Percentiles rank a stretch among this genome's conserved stretches.
Conservation (phyloP, 1,140 invertebrate genomes). For the Euwallacea similis region DNA sequence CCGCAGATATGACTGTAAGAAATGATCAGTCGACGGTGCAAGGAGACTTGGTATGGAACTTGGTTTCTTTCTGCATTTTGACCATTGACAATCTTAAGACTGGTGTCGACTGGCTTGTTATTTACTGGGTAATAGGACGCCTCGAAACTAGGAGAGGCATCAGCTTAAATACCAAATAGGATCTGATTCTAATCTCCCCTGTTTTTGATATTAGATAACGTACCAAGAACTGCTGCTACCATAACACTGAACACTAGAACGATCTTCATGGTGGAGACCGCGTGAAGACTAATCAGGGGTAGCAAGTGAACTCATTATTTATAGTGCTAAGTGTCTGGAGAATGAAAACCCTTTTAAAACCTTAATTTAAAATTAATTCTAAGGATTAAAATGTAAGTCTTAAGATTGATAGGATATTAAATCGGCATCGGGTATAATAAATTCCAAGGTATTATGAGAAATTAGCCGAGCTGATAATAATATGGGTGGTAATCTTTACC, state of each 20-base stretch:
- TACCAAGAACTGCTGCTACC: constrained; percentile 6
- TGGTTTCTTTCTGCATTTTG: constrained; percentile 38
- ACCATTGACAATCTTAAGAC: constrained; percentile 32
- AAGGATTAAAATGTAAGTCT: too few species aligned
- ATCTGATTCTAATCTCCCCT: background rate
- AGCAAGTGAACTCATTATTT: too few species aligned
- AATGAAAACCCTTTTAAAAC: too few species aligned
- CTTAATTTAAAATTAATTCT: too few species aligned
- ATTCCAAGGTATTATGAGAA: too few species aligned
- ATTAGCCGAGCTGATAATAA: too few species aligned
- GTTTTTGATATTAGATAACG: background rate
- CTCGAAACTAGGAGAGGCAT: constrained; percentile 2
- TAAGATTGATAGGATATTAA: too few species aligned
- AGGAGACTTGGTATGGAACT: constrained; percentile 43
- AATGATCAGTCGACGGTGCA: constrained; percentile 26
- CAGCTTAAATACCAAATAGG: constrained; percentile 13
- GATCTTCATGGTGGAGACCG: background rate
- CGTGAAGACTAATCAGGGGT: background rate
- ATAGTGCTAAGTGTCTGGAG: too few species aligned
- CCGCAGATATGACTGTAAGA: constrained; percentile 29
- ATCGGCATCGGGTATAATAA: too few species aligned
- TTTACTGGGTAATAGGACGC: constrained; percentile 1
- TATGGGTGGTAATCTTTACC: too few species aligned
- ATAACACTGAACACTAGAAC: background rate
- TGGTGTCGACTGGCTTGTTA: background rate